Conservation (phyloP, 2,113 vertebrate species). For the Meriones unguiculatus region DNA sequence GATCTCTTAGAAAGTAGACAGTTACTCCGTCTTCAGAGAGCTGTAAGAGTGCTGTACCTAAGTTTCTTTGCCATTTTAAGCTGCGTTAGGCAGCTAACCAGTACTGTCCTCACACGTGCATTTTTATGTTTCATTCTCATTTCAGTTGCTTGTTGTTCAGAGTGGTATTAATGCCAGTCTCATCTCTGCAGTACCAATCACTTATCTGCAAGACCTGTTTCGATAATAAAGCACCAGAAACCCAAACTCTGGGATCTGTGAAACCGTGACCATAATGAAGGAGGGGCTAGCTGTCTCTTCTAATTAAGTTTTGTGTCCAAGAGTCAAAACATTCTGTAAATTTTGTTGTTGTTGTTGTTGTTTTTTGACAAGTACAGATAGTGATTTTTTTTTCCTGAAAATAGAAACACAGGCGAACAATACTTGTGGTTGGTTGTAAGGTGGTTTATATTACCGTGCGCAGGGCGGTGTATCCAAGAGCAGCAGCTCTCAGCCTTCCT, state of each 20-base stretch:
- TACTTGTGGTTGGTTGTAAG: not conserved
- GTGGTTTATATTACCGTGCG: not conserved
- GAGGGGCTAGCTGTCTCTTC: not conserved
- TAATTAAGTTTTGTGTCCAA: not conserved
- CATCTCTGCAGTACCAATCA: not conserved
- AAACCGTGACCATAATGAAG: not conserved
- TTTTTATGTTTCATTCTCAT: not conserved
- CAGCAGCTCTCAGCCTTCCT: not conserved
- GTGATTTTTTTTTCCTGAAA: not conserved
- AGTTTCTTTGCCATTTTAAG: constrained; percentile 13
- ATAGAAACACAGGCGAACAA: not conserved
- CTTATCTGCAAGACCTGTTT: not conserved
- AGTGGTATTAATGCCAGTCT: not conserved
- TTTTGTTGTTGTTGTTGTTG: not conserved
- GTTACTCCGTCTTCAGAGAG: not conserved
- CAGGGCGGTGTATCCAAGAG: not conserved
- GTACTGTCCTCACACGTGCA: too few relatives aligned
- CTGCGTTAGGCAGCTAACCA: not conserved
- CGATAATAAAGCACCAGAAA: not conserved
- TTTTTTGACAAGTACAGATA: not conserved
- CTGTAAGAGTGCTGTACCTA: not conserved
- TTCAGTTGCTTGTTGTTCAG: not conserved
- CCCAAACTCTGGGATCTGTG: not conserved
- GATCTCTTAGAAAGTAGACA: constrained; percentile 6
- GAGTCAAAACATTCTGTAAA: not conserved